A percentile compares a stretch with the other conserved stretches of the same genome.
These are phyloP conservation scores for Exaiptasia diaphana DNA, from an alignment of 64 coral and sea anemone species.

Conservation along the genomic window DNA sequence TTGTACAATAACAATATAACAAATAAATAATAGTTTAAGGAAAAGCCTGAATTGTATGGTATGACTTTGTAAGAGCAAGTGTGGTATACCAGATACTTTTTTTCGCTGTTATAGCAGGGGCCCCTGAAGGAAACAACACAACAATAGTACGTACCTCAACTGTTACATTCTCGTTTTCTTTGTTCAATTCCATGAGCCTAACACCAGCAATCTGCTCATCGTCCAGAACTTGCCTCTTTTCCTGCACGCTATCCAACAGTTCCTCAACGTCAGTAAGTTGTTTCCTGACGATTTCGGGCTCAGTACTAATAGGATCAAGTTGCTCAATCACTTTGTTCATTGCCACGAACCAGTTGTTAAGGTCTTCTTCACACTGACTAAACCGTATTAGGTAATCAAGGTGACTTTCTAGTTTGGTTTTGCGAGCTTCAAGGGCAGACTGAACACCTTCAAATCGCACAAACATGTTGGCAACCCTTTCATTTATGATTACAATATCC, in stretches of 20 bases:
- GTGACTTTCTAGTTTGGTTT: constrained; percentile 60
- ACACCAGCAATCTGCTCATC: constrained; percentile 72
- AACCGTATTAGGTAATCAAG: constrained; percentile 62
- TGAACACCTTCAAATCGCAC: constrained; percentile 53
- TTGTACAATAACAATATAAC: background rate
- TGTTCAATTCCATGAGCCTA: constrained; percentile 72
- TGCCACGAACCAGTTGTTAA: constrained; percentile 74
- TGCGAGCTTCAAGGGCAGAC: constrained; percentile 51
- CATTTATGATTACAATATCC: constrained; percentile 50
- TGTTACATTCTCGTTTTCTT: constrained; percentile 66
- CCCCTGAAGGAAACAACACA: background rate
- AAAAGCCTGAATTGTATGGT: too few species aligned
- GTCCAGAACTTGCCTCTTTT: constrained; percentile 76
- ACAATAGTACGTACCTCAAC: constrained; percentile 13
- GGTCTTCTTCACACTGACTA: constrained; percentile 65
- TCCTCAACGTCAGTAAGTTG: constrained; percentile 72
- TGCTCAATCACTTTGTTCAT: constrained; percentile 54
- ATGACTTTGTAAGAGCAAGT: too few species aligned
- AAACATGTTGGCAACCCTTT: constrained; percentile 45
- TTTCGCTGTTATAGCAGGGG: too few species aligned
- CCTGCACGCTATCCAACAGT: constrained; percentile 61
- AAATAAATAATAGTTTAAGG: too few species aligned
- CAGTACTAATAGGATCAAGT: constrained; percentile 84
- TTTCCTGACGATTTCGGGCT: constrained; percentile 77
- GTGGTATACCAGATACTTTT: too few species aligned